A percentile compares a stretch with the other conserved stretches of the same genome.
These are phyloP conservation scores for Micrastur ruficollis DNA, from an alignment of 2,797 vertebrate species.

Conservation along the genomic window DNA sequence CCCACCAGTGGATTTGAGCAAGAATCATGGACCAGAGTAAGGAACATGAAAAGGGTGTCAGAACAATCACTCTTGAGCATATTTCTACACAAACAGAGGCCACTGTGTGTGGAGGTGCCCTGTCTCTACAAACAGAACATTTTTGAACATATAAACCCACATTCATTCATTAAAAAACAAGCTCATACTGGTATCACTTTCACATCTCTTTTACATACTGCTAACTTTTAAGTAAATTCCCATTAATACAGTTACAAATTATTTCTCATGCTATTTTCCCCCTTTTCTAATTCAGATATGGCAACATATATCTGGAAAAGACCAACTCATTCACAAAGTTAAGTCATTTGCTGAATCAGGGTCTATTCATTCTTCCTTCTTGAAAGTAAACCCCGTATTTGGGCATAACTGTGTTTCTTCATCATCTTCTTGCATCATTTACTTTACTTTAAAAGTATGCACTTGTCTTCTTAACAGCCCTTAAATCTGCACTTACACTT, in stretches of 20 bases:
- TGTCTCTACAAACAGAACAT: not conserved
- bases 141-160: not conserved
- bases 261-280: not conserved
- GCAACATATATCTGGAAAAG: not conserved
- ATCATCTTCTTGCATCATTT: not conserved
- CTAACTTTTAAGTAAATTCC: not conserved
- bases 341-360: not conserved
- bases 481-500: not conserved
- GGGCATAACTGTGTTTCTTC: not conserved
- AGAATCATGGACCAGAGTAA: not conserved
- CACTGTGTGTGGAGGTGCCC: rapidly evolving
- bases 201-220: not conserved
- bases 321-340: not conserved
- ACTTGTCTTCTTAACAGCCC: not conserved
- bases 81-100: not conserved
- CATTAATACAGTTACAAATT: not conserved
- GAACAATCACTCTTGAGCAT: not conserved
- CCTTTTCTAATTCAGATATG: not conserved
- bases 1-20: rapidly evolving
- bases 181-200: not conserved
- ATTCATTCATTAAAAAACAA: not conserved
- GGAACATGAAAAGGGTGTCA: not conserved
- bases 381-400: not conserved
- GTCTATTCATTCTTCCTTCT: not conserved
- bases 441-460: not conserved